Evolutionary conservation across 2,888 invertebrate genomes (phyloP).

Genomic region (Nephrotoma guestfalica): DNA sequence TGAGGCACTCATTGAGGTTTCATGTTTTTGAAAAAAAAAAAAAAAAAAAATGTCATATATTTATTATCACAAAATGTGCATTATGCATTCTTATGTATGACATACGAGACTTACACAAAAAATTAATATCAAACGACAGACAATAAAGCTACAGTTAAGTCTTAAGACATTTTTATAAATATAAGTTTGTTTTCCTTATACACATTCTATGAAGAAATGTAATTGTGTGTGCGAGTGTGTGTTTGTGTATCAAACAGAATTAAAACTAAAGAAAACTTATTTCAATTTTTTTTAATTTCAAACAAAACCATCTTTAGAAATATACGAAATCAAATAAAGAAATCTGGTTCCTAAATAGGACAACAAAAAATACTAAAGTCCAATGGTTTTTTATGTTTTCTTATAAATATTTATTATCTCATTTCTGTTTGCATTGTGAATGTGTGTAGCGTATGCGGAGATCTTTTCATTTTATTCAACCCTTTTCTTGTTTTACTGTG

Average conservation of each 20-base stretch:
- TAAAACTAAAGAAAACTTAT: background rate
- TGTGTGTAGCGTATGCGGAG: background rate
- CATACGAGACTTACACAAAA: background rate
- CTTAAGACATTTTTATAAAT: background rate
- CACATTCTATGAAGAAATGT: background rate
- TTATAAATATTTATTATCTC: background rate
- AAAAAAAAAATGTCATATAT: background rate
- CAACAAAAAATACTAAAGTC: background rate
- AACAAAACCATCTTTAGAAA: background rate
- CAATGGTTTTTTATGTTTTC: background rate
- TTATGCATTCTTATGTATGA: background rate
- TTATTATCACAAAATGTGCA: background rate
- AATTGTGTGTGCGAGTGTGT: background rate
- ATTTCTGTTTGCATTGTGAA: background rate
- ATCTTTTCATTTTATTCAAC: background rate
- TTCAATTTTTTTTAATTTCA: background rate
- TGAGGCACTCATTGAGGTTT: background rate
- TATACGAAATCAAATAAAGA: background rate
- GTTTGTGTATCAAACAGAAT: background rate
- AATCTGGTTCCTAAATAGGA: background rate
- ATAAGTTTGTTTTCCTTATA: background rate
- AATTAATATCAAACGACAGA: background rate
- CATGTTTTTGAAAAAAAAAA: background rate
- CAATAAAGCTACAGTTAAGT: background rate
- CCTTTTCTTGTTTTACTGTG: background rate